Evolutionary conservation across 2,113 vertebrate genomes (phyloP).

Genomic region (Brienomyrus brachyistius): DNA sequence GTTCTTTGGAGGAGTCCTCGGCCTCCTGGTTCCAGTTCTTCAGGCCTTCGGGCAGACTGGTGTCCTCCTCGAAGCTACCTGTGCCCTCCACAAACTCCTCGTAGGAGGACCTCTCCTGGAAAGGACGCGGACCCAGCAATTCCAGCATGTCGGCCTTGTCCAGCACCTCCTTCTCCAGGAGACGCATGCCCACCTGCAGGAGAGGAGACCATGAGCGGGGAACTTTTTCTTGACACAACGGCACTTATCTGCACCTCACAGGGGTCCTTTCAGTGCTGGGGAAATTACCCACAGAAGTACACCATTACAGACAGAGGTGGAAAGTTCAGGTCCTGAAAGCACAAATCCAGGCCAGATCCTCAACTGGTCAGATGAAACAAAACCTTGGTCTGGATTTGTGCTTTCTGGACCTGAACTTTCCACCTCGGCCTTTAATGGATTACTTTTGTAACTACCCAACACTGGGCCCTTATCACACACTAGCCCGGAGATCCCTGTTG

Average conservation of each 20-base stretch:
- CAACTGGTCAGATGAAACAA: not conserved
- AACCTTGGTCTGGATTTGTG: not conserved
- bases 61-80: slow-evolving; percentile 56
- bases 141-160: slow-evolving; percentile 54
- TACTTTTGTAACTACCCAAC: not conserved
- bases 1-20: slow-evolving; percentile 26
- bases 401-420: not conserved
- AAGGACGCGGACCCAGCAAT: slow-evolving; percentile 50
- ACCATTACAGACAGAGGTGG: no score
- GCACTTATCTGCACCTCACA: not conserved
- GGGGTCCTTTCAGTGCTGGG: not conserved
- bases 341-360: no score
- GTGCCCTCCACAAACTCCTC: slow-evolving; percentile 59
- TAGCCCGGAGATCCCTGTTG: not conserved
- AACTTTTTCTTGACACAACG: not conserved
- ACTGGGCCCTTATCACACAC: not conserved
- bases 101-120: slow-evolving; percentile 49
- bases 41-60: slow-evolving; percentile 48
- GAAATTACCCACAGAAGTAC: not conserved
- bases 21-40: slow-evolving; percentile 50
- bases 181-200: slow-evolving; percentile 47
- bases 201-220: not conserved
- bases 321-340: no score
- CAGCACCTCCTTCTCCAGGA: slow-evolving; percentile 59
- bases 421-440: not conserved